These are phyloP conservation scores for Pseudachorutes palmiensis DNA, from an alignment of 1,140 invertebrate species.

Conservation along the genomic window DNA sequence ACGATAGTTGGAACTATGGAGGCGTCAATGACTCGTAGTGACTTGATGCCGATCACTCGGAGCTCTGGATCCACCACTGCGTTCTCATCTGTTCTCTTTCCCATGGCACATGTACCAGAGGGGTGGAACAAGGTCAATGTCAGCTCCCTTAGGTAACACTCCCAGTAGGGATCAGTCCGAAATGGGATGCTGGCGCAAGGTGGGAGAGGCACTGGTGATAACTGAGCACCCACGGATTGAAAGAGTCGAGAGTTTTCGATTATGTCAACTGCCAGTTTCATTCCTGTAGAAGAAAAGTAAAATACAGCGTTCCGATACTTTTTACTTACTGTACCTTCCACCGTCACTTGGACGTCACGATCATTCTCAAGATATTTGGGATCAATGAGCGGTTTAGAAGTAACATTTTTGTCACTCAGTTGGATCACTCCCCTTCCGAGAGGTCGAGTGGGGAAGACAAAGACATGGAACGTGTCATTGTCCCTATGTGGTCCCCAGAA, in stretches of 20 bases:
- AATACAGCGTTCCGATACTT: neutral
- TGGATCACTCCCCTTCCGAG: slow-evolving; percentile 26
- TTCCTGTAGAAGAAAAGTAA: slow-evolving; percentile 23
- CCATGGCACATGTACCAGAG: slow-evolving; percentile 54
- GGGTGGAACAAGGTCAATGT: slow-evolving; percentile 43
- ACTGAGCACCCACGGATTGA: neutral
- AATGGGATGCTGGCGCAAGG: slow-evolving; percentile 33
- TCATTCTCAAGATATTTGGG: slow-evolving; percentile 36
- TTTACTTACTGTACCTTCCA: slow-evolving; percentile 20
- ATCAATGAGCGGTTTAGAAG: slow-evolving; percentile 35
- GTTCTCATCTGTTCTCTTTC: slow-evolving; percentile 44
- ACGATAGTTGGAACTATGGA: slow-evolving; percentile 18
- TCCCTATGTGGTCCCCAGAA: neutral
- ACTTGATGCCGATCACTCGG: slow-evolving; percentile 45
- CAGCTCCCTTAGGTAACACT: slow-evolving; percentile 50
- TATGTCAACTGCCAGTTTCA: slow-evolving; percentile 6
- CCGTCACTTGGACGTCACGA: slow-evolving; percentile 11
- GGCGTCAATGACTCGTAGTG: slow-evolving; percentile 46
- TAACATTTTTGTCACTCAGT: slow-evolving; percentile 30
- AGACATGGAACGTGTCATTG: slow-evolving; percentile 3
- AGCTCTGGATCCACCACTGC: slow-evolving; percentile 52
- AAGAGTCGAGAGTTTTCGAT: slow-evolving; percentile 13
- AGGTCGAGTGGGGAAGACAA: slow-evolving; percentile 20
- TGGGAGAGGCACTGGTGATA: slow-evolving; percentile 18
- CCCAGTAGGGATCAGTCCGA: slow-evolving; percentile 55